Percentiles rank a stretch among this genome's conserved stretches.
phyloP scores from a whole-genome alignment of 2,113 vertebrate species.

The Ageneiosus marmoratus region DNA sequence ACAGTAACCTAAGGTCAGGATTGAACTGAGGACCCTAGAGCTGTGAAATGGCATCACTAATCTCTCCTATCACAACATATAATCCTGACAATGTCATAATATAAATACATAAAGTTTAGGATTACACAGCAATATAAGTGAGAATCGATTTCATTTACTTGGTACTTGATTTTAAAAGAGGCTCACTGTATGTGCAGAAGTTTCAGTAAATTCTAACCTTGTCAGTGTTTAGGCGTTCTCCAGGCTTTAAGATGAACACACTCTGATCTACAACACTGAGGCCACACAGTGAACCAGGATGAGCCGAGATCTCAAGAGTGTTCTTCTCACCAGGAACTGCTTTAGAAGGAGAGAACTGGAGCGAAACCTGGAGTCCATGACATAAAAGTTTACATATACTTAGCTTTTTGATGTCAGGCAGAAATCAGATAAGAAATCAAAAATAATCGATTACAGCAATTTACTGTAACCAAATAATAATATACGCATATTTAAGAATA shows the following conservation, averaged over 20 bases:
- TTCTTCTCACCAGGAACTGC: constrained; percentile 72
- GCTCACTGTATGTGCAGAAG: no score
- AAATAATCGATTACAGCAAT: background rate
- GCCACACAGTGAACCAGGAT: constrained; percentile 79
- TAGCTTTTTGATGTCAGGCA: background rate
- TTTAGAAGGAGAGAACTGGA: constrained; percentile 70
- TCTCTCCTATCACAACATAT: no score
- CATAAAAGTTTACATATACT: background rate
- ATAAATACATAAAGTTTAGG: no score
- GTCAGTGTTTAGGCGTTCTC: constrained; percentile 67
- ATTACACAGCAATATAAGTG: no score
- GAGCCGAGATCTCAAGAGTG: constrained; percentile 67
- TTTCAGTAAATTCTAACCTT: constrained; percentile 51
- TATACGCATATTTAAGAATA: no score
- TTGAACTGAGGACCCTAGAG: no score
- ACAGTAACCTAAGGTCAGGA: no score
- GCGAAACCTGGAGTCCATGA: constrained; percentile 63
- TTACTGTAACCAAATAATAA: background rate
- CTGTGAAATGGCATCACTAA: no score
- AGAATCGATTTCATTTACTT: no score
- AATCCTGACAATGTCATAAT: no score
- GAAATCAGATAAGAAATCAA: background rate
- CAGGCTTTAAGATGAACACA: constrained; percentile 75
- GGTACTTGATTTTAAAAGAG: no score
- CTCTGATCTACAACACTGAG: constrained; percentile 81